Base-by-base conservation (phyloP, 2,113 vertebrate genomes). In the Xiphorhynchus elegans region DNA sequence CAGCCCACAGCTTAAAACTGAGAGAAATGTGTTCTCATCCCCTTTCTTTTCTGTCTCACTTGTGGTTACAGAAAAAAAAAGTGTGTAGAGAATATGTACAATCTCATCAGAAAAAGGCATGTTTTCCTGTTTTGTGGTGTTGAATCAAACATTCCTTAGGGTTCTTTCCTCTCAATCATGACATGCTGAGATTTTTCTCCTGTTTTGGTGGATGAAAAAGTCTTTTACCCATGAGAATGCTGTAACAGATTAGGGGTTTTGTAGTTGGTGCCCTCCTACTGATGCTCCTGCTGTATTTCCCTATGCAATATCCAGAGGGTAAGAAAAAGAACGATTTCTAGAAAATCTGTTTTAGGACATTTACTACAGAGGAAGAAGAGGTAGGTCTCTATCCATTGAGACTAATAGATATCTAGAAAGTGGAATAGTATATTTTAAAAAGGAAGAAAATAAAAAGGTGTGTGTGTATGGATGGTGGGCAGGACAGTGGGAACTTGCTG, bases 31-130 rank as follows among this genome's bases (percentile, higher is more conserved):
- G 29, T 92, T 93, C 42, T 93, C 59, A 78, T 63, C 29, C 17
- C 42, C n/a, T 63, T 95, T 90, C 70, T 87, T 78, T 93, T 75
- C 76, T 80, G 63, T 74, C 56, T 62, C 55, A 42, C 59, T 90
- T 92, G 59, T 73, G 91, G 93, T 88, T 86, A 40, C 50, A 84
- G 63, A 47, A 93, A 73, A 69, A 89, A 55, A 69, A 90, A 47
- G 9, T 11, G 2, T 83, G 23, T 31, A 46, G 39, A 83, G 26
- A 81, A 47, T 58, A 63, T 20, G 17, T 50, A 63, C 24, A 81
- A 50, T 70, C 86, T 89, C 9, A 55, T 74, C 76, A 89, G 68
- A 74, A 93, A 89, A 95, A 78, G 21, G 21, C 26, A 39, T 58
- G 50, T 58, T 91, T 82, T 90, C 26, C 42, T 58, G 53, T 58